These are phyloP conservation scores for Rhabdomys dilectus DNA, from an alignment of 2,113 vertebrate species.

Conservation along the genomic window DNA sequence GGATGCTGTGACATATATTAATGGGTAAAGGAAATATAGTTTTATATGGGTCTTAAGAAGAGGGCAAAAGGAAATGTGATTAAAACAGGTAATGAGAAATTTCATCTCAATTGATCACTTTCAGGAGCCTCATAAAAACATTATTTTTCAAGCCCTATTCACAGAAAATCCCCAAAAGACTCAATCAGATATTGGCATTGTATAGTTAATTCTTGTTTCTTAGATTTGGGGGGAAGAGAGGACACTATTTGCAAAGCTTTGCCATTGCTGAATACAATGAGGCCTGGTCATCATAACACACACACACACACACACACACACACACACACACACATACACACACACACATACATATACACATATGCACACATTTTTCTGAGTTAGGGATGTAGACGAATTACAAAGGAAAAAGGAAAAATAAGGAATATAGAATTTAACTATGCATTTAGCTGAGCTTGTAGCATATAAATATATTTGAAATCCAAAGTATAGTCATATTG, in stretches of 20 bases:
- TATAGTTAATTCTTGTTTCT: not conserved
- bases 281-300: not conserved
- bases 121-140: not conserved
- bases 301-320: not conserved
- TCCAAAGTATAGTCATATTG: not conserved
- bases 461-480: not conserved
- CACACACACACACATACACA: not conserved
- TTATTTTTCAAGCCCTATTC: not conserved
- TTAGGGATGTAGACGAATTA: accelerated
- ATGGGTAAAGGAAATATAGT: not conserved
- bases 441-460: not conserved
- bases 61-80: not conserved
- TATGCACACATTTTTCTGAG: not conserved
- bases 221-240: not conserved
- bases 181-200: not conserved
- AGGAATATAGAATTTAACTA: not conserved
- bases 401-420: not conserved
- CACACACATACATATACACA: not conserved
- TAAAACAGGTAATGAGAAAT: not conserved
- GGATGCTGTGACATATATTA: not conserved
- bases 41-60: not conserved
- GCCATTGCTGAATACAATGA: not conserved
- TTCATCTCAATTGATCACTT: not conserved
- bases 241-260: not conserved
- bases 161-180: not conserved